Percentiles rank a stretch among this genome's conserved stretches.
Conservation (phyloP, 37 sponge, comb jelly and placozoan species). For the Spongilla lacustris region DNA sequence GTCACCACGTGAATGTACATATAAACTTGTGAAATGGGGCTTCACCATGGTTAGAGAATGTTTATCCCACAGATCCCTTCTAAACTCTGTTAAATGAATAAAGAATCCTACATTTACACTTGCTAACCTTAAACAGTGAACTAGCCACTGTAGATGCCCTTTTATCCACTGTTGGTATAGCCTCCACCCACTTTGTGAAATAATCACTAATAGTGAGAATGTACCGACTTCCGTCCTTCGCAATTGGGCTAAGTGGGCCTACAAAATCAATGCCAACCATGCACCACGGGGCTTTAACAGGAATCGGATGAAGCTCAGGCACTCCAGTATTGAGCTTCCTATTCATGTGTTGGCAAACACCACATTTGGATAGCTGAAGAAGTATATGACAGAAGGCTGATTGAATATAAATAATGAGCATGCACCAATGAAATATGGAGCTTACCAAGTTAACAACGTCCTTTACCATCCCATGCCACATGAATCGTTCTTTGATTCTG, state of each 20-base stretch:
- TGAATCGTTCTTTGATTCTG: too few relatives aligned
- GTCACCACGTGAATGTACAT: not conserved
- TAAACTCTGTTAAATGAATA: not conserved
- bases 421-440: not conserved
- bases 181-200: slow-evolving; percentile 76
- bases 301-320: slow-evolving; percentile 63
- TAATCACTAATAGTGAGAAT: too few relatives aligned
- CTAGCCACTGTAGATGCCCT: slow-evolving; percentile 53
- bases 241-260: slow-evolving; percentile 45
- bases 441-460: too few relatives aligned
- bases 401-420: slow-evolving; percentile 1
- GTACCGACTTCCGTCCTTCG: slow-evolving; percentile 16
- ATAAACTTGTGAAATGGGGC: not conserved
- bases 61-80: not conserved
- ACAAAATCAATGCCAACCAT: slow-evolving; percentile 75
- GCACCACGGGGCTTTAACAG: slow-evolving; percentile 64
- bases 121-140: slow-evolving; percentile 58
- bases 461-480: too few relatives aligned
- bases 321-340: slow-evolving; percentile 51
- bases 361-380: slow-evolving; percentile 54
- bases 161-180: slow-evolving; percentile 46
- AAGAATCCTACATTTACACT: not conserved
- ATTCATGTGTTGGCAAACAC: slow-evolving; percentile 67
- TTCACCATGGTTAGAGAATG: not conserved
- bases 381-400: not conserved